These are phyloP conservation scores for Trachelus troglodyta DNA, from an alignment of 2,888 invertebrate genomes.

Conservation along the genomic window DNA sequence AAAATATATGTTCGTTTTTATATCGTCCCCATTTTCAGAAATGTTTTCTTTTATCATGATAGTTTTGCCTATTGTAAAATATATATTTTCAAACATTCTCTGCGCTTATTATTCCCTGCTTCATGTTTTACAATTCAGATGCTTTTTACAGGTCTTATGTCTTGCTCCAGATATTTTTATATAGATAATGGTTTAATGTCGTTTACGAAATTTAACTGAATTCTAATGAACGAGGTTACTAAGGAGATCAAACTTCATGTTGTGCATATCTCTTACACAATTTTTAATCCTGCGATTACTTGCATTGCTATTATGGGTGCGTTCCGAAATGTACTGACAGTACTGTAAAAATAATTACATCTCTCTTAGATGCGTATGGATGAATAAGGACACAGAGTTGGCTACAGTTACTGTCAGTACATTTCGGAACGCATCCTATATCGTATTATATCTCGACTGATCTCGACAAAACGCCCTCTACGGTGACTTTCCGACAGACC, in stretches of 20 bases:
- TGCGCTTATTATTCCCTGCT: neutral
- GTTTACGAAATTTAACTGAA: neutral
- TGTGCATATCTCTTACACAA: neutral
- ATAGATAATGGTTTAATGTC: neutral
- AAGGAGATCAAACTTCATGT: neutral
- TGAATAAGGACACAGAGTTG: too few relatives aligned
- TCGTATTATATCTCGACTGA: neutral
- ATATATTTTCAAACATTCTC: constrained; percentile 21
- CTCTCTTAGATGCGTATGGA: too few relatives aligned
- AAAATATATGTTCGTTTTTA: constrained; percentile 27
- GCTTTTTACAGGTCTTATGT: neutral
- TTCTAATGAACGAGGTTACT: neutral
- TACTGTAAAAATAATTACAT: too few relatives aligned
- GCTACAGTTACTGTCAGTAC: too few relatives aligned
- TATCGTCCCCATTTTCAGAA: constrained; percentile 22
- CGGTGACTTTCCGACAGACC: neutral
- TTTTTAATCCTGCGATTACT: too few relatives aligned
- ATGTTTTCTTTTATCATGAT: constrained; percentile 22
- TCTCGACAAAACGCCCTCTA: neutral
- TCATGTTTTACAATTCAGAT: neutral
- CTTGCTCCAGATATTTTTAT: neutral
- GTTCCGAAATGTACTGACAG: too few relatives aligned
- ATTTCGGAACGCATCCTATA: too few relatives aligned
- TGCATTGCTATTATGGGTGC: too few relatives aligned
- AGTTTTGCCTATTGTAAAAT: constrained; percentile 27